Conservation (phyloP, 2,113 vertebrate species). For the Fregetta grallaria region DNA sequence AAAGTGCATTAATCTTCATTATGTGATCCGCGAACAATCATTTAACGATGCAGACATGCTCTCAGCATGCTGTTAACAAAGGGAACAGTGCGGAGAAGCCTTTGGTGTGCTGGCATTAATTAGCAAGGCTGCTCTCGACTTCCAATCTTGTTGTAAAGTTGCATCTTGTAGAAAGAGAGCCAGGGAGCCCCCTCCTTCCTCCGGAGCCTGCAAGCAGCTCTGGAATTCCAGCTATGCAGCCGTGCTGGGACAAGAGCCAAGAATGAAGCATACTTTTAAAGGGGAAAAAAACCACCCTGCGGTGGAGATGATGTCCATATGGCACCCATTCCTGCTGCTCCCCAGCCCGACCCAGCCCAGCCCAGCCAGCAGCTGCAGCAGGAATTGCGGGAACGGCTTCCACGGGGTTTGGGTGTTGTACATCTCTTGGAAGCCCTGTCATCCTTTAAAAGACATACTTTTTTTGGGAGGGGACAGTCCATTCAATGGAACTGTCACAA, state of each 20-base stretch:
- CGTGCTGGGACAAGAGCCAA: constrained; percentile 68
- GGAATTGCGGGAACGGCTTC: neutral
- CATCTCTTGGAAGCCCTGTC: neutral
- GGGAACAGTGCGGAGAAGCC: neutral
- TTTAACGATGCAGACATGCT: neutral
- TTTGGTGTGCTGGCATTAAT: constrained; percentile 28
- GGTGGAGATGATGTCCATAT: constrained; percentile 69
- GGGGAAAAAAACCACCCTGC: constrained; percentile 35
- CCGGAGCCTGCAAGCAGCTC: constrained; percentile 20
- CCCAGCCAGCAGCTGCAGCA: neutral
- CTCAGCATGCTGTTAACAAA: constrained; percentile 23
- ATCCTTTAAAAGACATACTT: neutral
- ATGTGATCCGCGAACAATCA: neutral
- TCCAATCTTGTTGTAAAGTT: neutral
- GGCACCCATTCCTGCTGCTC: constrained; percentile 40
- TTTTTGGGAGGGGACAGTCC: neutral
- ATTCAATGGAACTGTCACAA: neutral
- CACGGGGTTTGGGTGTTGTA: neutral
- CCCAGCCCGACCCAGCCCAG: neutral
- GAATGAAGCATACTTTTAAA: constrained; percentile 27
- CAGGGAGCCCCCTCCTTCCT: constrained; percentile 2
- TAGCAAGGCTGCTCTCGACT: neutral
- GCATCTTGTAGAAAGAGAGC: neutral
- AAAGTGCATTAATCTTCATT: neutral
- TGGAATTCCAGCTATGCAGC: constrained; percentile 74